These are phyloP conservation scores for Peromyscus attwateri DNA, from an alignment of 2,797 vertebrate species.

Conservation along the genomic window DNA sequence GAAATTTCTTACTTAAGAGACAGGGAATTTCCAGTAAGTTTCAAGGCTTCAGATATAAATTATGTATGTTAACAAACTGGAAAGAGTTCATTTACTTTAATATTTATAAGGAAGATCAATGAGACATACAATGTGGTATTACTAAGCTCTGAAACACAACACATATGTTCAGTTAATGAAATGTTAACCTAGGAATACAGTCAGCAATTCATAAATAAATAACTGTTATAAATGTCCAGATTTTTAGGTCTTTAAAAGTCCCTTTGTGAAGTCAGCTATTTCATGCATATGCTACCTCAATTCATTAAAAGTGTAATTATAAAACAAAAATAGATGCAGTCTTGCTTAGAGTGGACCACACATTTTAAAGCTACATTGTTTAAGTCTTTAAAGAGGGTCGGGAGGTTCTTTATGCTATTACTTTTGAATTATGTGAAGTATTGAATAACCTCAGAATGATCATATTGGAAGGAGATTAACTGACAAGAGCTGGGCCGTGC, in stretches of 20 bases:
- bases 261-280: background rate
- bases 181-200: conserved; percentile 72
- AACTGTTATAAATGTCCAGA: conserved; percentile 67
- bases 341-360: conserved; percentile 15
- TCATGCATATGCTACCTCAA: background rate
- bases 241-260: conserved; percentile 20
- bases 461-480: conserved; percentile 19
- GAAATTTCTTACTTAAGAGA: conserved; percentile 65
- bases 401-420: conserved; percentile 35
- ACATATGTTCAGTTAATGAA: conserved; percentile 70
- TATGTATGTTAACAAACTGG: conserved; percentile 79
- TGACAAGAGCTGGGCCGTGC: background rate
- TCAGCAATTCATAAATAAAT: conserved; percentile 77
- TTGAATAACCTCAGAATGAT: conserved; percentile 47
- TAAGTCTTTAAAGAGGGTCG: conserved; percentile 67
- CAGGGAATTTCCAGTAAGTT: conserved; percentile 66
- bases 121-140: conserved; percentile 63
- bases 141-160: conserved; percentile 67
- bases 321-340: conserved; percentile 51
- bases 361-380: conserved; percentile 55
- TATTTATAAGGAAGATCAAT: conserved; percentile 78
- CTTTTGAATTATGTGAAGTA: conserved; percentile 54
- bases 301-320: conserved; percentile 60
- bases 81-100: conserved; percentile 79
- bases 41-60: conserved; percentile 55